Conservation (phyloP, 2,113 vertebrate genomes). For the Sinocyclocheilus maitianheensis region DNA sequence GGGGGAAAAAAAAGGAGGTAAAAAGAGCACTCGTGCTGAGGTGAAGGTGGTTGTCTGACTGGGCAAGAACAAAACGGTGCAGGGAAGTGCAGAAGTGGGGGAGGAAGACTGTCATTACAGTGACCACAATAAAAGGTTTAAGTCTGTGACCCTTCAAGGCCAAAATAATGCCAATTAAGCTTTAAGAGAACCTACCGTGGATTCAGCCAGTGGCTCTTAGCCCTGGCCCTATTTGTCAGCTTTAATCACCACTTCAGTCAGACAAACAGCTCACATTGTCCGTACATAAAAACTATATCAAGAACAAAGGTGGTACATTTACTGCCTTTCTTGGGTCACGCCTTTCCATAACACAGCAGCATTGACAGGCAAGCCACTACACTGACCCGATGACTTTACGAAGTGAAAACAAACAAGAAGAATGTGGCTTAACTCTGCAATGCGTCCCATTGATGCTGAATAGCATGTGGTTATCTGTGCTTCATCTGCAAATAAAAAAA, state of each 20-base stretch:
- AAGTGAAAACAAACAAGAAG: constrained; percentile 28
- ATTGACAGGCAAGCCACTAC: not conserved
- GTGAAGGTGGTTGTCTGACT: constrained; percentile 53
- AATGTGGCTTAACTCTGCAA: not conserved
- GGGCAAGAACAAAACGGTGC: constrained; percentile 55
- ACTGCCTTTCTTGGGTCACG: constrained; percentile 37
- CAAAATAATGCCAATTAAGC: constrained; percentile 53
- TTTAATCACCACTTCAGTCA: constrained; percentile 51
- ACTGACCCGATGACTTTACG: constrained; percentile 7
- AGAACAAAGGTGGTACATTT: constrained; percentile 50
- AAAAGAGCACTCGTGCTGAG: constrained; percentile 63
- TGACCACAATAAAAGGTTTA: constrained; percentile 52
- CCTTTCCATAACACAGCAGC: constrained; percentile 28
- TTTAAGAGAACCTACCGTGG: constrained; percentile 46
- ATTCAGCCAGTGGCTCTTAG: constrained; percentile 35
- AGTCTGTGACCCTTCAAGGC: constrained; percentile 50
- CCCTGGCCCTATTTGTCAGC: constrained; percentile 39
- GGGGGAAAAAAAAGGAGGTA: constrained; percentile 66
- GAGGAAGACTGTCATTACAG: constrained; percentile 48
- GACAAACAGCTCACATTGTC: constrained; percentile 46
- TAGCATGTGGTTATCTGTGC: not conserved
- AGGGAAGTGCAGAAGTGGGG: constrained; percentile 35
- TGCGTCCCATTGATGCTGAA: not conserved
- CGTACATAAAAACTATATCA: constrained; percentile 36
- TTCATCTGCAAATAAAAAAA: not conserved